phyloP scores from a whole-genome alignment of 2,113 vertebrate genomes.

The Tautogolabrus adspersus region DNA sequence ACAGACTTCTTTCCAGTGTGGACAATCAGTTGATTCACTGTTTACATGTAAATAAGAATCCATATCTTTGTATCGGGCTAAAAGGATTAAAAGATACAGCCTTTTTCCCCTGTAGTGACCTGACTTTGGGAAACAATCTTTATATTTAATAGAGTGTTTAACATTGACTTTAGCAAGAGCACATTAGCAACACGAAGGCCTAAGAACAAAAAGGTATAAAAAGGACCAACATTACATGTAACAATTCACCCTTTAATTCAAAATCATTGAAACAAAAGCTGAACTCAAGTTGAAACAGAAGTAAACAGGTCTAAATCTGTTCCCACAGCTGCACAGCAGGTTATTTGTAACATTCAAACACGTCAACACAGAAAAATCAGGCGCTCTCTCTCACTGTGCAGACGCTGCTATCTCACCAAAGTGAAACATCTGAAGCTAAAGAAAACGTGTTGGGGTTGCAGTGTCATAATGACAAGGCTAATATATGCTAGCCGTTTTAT shows the following conservation, averaged over 20 bases:
- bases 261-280: conserved; percentile 15
- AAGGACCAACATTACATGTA: neutral
- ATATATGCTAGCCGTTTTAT: too few species aligned
- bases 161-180: neutral
- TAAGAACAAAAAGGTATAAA: neutral
- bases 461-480: neutral
- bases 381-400: too few species aligned
- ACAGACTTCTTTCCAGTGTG: neutral
- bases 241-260: neutral
- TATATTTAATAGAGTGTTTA: neutral
- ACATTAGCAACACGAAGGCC: neutral
- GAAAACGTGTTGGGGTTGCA: neutral
- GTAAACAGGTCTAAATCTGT: conserved; percentile 15
- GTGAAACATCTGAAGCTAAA: neutral
- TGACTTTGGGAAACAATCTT: neutral
- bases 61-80: conserved; percentile 2
- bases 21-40: conserved; percentile 1
- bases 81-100: neutral
- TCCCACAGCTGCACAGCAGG: conserved; percentile 8
- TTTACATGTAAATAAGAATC: conserved; percentile 22
- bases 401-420: neutral
- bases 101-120: neutral
- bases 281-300: conserved; percentile 2
- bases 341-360: conserved; percentile 8
- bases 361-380: neutral